Evolutionary conservation across 2,113 vertebrate genomes (phyloP).

Genomic region (Tachuris rubrigastra): DNA sequence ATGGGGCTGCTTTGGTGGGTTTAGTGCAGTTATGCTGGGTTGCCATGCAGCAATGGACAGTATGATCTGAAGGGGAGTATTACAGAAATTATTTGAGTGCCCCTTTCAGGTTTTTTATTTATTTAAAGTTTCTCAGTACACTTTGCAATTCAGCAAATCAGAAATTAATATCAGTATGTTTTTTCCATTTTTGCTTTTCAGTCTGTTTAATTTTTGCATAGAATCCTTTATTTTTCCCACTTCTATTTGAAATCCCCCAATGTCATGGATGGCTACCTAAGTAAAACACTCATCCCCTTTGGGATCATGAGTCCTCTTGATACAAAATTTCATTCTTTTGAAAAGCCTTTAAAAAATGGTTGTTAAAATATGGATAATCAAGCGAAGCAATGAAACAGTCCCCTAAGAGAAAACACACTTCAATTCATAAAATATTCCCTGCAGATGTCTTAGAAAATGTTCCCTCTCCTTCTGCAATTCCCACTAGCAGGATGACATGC

Average conservation of each 20-base stretch:
- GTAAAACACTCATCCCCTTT: conserved; percentile 9
- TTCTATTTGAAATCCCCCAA: conserved; percentile 44
- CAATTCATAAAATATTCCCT: conserved; percentile 59
- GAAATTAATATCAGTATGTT: neutral
- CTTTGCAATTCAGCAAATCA: neutral
- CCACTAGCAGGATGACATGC: neutral
- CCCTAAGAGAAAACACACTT: conserved; percentile 65
- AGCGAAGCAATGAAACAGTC: conserved; percentile 45
- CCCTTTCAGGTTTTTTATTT: neutral
- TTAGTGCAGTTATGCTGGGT: neutral
- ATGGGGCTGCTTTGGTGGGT: neutral
- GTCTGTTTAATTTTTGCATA: conserved; percentile 38
- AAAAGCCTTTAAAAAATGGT: conserved; percentile 49
- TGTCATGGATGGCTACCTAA: conserved; percentile 24
- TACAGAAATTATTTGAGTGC: neutral
- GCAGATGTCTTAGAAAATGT: conserved; percentile 45
- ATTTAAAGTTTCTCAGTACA: neutral
- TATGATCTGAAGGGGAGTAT: neutral
- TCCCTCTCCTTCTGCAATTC: conserved; percentile 12
- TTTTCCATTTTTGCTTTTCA: conserved; percentile 16
- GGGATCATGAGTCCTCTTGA: conserved; percentile 40
- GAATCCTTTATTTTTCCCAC: neutral
- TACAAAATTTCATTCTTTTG: conserved; percentile 53
- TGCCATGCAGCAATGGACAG: neutral
- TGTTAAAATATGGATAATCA: conserved; percentile 71